Percentiles rank a stretch among this genome's conserved stretches.
Evolutionary conservation across 2,888 invertebrate genomes (phyloP).

Genomic region (Dendrolimus pini): DNA sequence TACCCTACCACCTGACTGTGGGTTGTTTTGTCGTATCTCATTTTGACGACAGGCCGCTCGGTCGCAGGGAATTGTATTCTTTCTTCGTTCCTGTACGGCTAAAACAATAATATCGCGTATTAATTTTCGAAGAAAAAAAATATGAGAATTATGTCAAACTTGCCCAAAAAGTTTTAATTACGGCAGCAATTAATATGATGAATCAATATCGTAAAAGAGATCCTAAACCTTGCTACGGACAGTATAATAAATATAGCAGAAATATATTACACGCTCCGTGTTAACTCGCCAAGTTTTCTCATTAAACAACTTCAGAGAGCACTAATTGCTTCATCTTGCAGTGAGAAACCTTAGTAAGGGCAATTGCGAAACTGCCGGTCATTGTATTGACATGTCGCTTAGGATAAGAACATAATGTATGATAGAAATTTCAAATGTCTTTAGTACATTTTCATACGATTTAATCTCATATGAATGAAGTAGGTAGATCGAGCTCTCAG

Average conservation of each 20-base stretch:
- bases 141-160: background rate
- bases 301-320: slow-evolving; percentile 30
- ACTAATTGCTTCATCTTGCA: background rate
- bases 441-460: no score
- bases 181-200: background rate
- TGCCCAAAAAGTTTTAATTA: background rate
- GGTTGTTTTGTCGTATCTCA: no score
- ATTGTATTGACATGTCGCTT: background rate
- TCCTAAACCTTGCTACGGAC: background rate
- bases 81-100: no score
- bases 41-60: no score
- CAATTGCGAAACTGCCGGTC: background rate
- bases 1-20: no score
- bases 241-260: background rate
- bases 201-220: background rate
- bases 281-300: slow-evolving; percentile 29
- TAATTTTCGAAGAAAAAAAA: no score
- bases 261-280: background rate
- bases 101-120: no score
- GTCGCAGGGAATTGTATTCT: no score
- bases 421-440: no score
- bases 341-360: background rate
- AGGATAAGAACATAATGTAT: no score
- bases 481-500: no score
- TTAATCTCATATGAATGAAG: no score